Evolutionary conservation across 2,797 vertebrate species (phyloP).

Genomic region (Dromococcyx pavoninus): DNA sequence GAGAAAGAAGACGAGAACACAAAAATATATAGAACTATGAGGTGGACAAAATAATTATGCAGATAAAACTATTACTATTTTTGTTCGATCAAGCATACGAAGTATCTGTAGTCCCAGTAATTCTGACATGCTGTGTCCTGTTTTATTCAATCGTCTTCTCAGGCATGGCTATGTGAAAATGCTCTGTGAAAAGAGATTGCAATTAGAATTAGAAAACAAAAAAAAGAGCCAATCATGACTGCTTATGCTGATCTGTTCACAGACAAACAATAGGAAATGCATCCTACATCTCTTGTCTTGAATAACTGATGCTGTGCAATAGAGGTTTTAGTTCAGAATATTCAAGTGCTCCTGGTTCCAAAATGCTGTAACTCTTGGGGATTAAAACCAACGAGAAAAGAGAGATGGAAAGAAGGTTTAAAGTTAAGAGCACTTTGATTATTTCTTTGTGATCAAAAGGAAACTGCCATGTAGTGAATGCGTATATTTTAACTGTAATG

Average conservation of each 20-base stretch:
- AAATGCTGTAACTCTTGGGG: constrained; percentile 26
- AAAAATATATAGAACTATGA: background rate
- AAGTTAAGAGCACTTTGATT: constrained; percentile 61
- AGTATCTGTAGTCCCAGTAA: background rate
- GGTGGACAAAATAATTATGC: background rate
- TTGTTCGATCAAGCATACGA: background rate
- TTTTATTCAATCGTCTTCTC: background rate
- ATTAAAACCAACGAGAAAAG: constrained; percentile 51
- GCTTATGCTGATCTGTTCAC: background rate
- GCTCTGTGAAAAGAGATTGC: background rate
- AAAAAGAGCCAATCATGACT: background rate
- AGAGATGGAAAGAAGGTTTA: constrained; percentile 29
- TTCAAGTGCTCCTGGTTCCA: background rate
- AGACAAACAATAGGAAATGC: background rate
- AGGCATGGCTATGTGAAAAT: background rate
- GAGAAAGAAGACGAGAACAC: background rate
- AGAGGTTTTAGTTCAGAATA: constrained; percentile 18
- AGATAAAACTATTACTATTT: background rate
- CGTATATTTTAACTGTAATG: constrained; percentile 36
- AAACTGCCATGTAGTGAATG: constrained; percentile 53
- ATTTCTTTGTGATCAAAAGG: constrained; percentile 50
- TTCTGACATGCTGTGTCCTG: background rate
- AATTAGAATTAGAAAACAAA: constrained; percentile 8
- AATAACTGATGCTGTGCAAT: constrained; percentile 22
- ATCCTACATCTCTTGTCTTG: background rate